Percentiles rank a stretch among this genome's conserved stretches.
Conservation (phyloP, 2,888 invertebrate genomes). For the Parnassius apollo region DNA sequence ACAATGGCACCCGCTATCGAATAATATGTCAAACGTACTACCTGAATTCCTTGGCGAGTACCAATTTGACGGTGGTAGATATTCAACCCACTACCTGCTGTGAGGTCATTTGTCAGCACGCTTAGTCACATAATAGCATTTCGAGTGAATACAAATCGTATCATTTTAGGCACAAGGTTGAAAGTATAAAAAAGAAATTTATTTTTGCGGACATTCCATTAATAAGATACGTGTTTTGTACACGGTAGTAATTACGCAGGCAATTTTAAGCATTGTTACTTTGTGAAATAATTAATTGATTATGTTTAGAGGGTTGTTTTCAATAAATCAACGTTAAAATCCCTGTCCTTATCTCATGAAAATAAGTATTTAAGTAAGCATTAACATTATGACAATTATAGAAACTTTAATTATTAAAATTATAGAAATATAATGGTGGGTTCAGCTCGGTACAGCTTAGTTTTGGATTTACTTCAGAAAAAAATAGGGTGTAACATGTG, state of each 20-base stretch:
- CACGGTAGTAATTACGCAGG: not conserved
- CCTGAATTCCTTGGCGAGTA: slow-evolving; percentile 56
- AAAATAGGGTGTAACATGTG: no score
- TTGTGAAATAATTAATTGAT: no score
- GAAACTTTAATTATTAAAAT: no score
- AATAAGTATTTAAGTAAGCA: no score
- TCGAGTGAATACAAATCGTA: not conserved
- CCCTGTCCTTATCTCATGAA: no score
- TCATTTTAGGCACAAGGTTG: not conserved
- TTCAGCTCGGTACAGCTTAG: no score
- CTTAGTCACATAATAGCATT: not conserved
- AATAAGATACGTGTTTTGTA: not conserved
- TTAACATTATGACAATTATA: no score
- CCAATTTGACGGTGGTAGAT: slow-evolving; percentile 53
- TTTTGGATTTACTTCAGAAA: no score
- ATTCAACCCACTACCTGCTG: slow-evolving; percentile 62
- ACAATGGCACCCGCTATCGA: slow-evolving; percentile 46
- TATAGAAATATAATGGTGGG: no score
- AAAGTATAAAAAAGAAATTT: not conserved
- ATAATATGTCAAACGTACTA: slow-evolving; percentile 60
- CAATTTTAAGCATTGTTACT: not conserved
- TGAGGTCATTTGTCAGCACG: slow-evolving; percentile 63
- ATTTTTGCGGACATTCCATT: not conserved
- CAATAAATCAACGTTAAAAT: no score
- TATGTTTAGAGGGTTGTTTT: no score